Percentiles rank a stretch among this genome's conserved stretches.
phyloP scores from a whole-genome alignment of 2,888 invertebrate genomes.

The Anorthoa munda region DNA sequence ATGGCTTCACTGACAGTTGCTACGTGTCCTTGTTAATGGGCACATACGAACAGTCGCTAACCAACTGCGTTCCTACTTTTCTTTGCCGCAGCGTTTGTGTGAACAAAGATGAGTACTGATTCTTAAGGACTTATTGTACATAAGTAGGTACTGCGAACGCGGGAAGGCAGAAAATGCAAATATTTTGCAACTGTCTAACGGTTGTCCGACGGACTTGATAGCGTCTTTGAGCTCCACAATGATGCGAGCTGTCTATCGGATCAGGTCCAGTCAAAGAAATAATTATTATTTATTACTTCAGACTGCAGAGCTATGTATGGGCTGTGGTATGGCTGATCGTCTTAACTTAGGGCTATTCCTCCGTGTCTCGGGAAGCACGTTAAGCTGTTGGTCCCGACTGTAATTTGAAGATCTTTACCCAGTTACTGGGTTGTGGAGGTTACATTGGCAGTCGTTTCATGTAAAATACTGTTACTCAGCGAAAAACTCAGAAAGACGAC shows the following conservation, averaged over 20 bases:
- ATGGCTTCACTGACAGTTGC: constrained; percentile 25
- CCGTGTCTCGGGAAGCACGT: too few species aligned
- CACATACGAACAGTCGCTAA: background rate
- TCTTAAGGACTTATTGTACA: background rate
- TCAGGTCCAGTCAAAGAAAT: background rate
- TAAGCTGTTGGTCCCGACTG: too few species aligned
- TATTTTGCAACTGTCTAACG: background rate
- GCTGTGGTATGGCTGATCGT: too few species aligned
- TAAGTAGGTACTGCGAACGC: background rate
- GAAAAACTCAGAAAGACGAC: too few species aligned
- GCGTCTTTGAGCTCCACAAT: background rate
- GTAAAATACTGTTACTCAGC: too few species aligned
- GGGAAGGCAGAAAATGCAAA: background rate
- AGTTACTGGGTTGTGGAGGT: too few species aligned
- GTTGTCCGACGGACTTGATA: background rate
- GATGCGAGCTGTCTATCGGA: background rate
- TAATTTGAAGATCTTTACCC: too few species aligned
- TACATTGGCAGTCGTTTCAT: too few species aligned
- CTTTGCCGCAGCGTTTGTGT: background rate
- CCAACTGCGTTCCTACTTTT: too few species aligned
- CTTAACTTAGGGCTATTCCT: too few species aligned
- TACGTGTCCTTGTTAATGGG: constrained; percentile 32
- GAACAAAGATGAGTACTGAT: background rate
- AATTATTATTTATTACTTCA: background rate
- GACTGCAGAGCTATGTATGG: too few species aligned